These are phyloP conservation scores for Furcifer pardalis DNA, from an alignment of 2,797 vertebrate genomes.

Conservation along the genomic window DNA sequence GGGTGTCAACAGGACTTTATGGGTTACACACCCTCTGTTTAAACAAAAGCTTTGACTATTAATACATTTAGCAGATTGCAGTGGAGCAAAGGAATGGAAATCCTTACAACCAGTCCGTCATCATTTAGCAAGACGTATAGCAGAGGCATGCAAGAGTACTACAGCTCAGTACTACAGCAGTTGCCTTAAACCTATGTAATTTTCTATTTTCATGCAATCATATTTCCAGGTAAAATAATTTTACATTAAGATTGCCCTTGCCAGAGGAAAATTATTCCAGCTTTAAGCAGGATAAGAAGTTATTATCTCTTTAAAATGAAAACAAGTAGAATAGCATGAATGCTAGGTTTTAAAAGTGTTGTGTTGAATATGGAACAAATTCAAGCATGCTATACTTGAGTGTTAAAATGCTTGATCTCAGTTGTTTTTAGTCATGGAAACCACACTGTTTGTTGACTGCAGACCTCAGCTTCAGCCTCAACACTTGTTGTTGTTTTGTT, in stretches of 20 bases:
- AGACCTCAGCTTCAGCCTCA: neutral
- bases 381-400: neutral
- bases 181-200: neutral
- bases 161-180: neutral
- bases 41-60: neutral
- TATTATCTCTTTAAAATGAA: neutral
- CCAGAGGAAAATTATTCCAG: neutral
- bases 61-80: neutral
- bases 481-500: neutral
- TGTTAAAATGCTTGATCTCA: constrained; percentile 13
- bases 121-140: neutral
- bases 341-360: neutral
- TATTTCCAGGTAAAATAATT: neutral
- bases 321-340: neutral
- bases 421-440: neutral
- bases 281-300: neutral
- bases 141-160: neutral
- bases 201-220: neutral
- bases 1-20: neutral
- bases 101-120: neutral
- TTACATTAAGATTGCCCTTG: neutral
- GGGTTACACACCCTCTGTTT: neutral
- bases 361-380: neutral
- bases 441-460: neutral
- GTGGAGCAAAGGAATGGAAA: neutral